Evolutionary conservation across 2,797 vertebrate genomes (phyloP), one percentile per base, ranked within the genome.

Genomic region (Tragelaphus oryx): DNA sequence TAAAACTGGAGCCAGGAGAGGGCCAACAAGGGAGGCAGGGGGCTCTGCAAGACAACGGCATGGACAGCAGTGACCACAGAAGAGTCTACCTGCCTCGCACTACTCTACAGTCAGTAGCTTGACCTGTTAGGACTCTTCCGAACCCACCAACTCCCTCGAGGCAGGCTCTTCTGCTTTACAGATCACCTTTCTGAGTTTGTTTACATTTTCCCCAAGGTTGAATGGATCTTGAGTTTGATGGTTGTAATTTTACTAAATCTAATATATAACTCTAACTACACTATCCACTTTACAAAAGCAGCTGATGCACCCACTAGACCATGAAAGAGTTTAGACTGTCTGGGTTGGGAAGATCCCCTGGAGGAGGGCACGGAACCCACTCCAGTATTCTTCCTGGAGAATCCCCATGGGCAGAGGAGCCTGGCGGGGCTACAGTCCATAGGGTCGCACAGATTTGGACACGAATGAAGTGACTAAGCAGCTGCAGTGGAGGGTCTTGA

Each of bases 1-100:
- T 26, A 30, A 20, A n/a, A 24, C 11, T 6, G 30, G 33, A 54
- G 68, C 13, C 22, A 1, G 3, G n/a, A 52, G 11, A 33, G 65
- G 22, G 37, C 18, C 74, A 33, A 65, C 20, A 33, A 33, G 28
- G 3, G 17, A 76, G 44, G 10, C 26, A 17, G 17, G 3, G 3
- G 6, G n/a, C 28, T 54, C 54, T 24, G 13, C 6, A 1, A 33
- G 60, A 75, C 80, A 59, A 20, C 52, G 37, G 55, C 8, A 13
- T 10, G 0, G 12, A 6, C 1, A 84, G 6, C n/a, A 30, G 7
- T 0, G 1, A 4, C 9, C 2, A 91, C n/a, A 28, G 79, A 57
- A 62, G 68, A 0, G 26, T 68, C 79, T 50, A 44, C 44, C 13
- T 30, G 6, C n/a, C 30, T 24, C 0, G 2, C 1, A 22, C 20